Evolutionary conservation across 2,113 vertebrate species (phyloP), one percentile per base, ranked within the genome.

Genomic region (Dromiciops gliroides): DNA sequence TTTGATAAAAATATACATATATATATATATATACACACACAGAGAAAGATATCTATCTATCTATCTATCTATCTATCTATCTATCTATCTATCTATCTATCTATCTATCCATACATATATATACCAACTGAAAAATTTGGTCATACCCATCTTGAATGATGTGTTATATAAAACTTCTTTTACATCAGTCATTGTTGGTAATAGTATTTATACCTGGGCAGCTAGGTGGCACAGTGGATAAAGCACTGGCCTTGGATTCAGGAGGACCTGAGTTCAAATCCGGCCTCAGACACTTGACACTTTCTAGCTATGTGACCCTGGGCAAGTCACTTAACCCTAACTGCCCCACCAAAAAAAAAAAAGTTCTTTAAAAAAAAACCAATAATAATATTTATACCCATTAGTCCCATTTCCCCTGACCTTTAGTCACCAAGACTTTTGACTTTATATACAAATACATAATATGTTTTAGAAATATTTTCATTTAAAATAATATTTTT

Each of bases 401-500:
- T 37, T n/a, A 67, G 14, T 3, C 31, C 4, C 44, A 6, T 44
- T 83, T 44, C 2, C 31, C 37, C 7, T 83, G 19, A 7, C 19
- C 16, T 83, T 83, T 83, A 44, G n/a, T 3, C 16, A 83, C 14
- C n/a, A n/a, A 23, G 23, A 44, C 8, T 44, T 83, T 83, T 83
- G 5, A 83, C 37, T 83, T 83, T 44, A 83, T 11, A 44, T 8
- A 44, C 8, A 75, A 44, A 44, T 83, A 26, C 16, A 22, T 22
- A 83, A 75, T 50, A 56, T 2, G 89, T 16, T 47, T 88, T 50
- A 67, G 24, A 51, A 48, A 52, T 48, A 24, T 9, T 67, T 91
- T 94, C 49, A 49, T 31, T 24, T 19, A 94, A 96, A 89, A 25
- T 93, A 67, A 50, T 92, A 90, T 93, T 91, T n/a, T 93, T 93